These are phyloP conservation scores for Tricholauxania praeusta DNA, from an alignment of 2,888 invertebrate genomes.

Conservation along the genomic window DNA sequence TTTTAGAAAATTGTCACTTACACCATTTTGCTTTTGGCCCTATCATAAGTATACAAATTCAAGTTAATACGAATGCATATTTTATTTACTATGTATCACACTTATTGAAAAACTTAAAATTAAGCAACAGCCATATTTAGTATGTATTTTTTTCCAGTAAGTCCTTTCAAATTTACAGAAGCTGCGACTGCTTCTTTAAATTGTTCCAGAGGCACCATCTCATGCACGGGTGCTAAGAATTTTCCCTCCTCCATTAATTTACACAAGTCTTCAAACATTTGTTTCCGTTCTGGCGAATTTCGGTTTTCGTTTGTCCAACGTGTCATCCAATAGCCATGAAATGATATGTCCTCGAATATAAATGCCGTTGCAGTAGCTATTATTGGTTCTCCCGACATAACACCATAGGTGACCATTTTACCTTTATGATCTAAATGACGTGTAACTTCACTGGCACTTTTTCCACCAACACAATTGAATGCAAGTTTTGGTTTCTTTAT, in stretches of 20 bases:
- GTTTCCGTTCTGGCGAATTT: constrained; percentile 70
- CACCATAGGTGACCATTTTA: constrained; percentile 93
- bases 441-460: constrained; percentile 85
- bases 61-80: too few relatives aligned
- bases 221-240: constrained; percentile 79
- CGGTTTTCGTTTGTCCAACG: constrained; percentile 80
- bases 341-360: constrained; percentile 85
- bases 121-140: constrained; percentile 52
- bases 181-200: constrained; percentile 81
- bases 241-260: constrained; percentile 77
- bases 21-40: too few relatives aligned
- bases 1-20: too few relatives aligned
- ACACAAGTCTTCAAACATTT: constrained; percentile 84
- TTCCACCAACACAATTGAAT: constrained; percentile 95
- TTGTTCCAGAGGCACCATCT: constrained; percentile 78
- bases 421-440: constrained; percentile 80
- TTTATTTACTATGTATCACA: too few relatives aligned
- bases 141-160: constrained; percentile 84
- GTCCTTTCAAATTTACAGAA: constrained; percentile 77
- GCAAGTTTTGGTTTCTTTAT: constrained; percentile 81
- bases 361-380: constrained; percentile 82
- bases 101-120: too few relatives aligned
- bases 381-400: constrained; percentile 91
- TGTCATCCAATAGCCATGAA: constrained; percentile 91
- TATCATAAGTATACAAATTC: too few relatives aligned